Conservation (phyloP, 2,888 invertebrate genomes). For the Archips xylosteana region DNA sequence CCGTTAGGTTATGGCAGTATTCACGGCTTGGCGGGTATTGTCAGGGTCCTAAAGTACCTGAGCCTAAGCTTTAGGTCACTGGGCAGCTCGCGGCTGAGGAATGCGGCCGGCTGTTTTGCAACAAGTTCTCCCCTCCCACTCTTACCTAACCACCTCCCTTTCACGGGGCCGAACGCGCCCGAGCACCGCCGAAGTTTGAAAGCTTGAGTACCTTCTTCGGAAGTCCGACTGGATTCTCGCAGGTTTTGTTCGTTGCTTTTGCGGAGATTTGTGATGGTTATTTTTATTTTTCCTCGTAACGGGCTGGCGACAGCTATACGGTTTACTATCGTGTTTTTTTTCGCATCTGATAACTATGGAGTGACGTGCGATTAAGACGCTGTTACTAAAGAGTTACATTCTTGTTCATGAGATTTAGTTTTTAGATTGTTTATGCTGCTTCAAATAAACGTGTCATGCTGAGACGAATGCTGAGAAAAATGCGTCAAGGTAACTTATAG, state of each 20-base stretch:
- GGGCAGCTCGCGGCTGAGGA: conserved; percentile 70
- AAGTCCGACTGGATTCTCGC: conserved; percentile 67
- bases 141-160: conserved; percentile 50
- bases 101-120: conserved; percentile 80
- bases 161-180: conserved; percentile 45
- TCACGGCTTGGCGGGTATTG: conserved; percentile 15
- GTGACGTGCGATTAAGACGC: conserved; percentile 4
- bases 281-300: conserved; percentile 39
- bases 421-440: too few species aligned
- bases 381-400: neutral
- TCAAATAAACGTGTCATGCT: too few species aligned
- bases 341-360: neutral
- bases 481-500: too few species aligned
- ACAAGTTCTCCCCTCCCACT: conserved; percentile 73
- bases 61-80: conserved; percentile 83
- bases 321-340: conserved; percentile 16
- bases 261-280: conserved; percentile 46
- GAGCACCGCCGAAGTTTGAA: conserved; percentile 53
- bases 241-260: conserved; percentile 51
- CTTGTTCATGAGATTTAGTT: neutral
- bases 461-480: too few species aligned
- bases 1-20: conserved; percentile 32
- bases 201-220: conserved; percentile 62
- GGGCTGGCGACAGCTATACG: conserved; percentile 27
- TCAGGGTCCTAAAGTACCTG: conserved; percentile 46